A percentile compares a stretch with the other conserved stretches of the same genome.
phyloP scores from a whole-genome alignment of 2,113 vertebrate species.

The Serilophus lunatus region DNA sequence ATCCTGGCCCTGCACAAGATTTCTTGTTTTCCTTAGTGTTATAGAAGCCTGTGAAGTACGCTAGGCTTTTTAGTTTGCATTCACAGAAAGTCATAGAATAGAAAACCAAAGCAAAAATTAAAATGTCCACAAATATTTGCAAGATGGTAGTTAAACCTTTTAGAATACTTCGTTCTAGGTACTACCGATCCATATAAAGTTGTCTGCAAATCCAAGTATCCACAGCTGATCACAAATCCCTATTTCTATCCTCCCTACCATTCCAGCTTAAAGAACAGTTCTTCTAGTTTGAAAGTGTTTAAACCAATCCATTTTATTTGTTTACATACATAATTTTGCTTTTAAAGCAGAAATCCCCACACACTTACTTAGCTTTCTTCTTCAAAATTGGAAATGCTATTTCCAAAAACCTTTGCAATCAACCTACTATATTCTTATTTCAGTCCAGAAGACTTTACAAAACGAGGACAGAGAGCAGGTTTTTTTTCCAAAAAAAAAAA shows the following conservation, averaged over 20 bases:
- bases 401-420: not conserved
- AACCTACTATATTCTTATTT: not conserved
- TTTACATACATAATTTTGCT: not conserved
- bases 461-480: not conserved
- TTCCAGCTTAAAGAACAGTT: not conserved
- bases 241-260: not conserved
- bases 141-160: not conserved
- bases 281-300: not conserved
- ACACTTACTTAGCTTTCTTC: not conserved
- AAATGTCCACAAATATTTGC: not conserved
- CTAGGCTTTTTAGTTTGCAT: not conserved
- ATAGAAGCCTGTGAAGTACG: not conserved
- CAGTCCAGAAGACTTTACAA: not conserved
- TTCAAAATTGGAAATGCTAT: not conserved
- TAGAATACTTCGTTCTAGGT: not conserved
- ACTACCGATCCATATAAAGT: not conserved
- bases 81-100: not conserved
- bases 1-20: not conserved
- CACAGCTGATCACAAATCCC: not conserved
- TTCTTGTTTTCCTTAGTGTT: not conserved
- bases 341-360: not conserved
- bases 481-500: rapidly evolving
- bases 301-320: not conserved
- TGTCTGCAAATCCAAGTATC: not conserved
- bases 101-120: not conserved